Conservation (phyloP, 2,797 vertebrate species). For the Rachycentron canadum region DNA sequence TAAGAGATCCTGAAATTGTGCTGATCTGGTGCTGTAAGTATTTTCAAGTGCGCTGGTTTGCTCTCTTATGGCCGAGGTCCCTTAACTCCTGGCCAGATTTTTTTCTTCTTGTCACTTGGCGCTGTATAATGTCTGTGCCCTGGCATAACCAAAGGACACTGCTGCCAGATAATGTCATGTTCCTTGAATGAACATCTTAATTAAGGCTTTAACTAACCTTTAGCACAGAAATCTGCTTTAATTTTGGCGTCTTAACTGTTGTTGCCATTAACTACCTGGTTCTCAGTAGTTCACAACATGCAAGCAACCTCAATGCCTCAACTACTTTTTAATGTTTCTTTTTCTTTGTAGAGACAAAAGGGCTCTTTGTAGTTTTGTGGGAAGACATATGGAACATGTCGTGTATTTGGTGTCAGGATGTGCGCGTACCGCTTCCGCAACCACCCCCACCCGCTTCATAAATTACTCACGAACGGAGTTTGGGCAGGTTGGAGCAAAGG, state of each 20-base stretch:
- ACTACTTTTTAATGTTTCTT: constrained; percentile 70
- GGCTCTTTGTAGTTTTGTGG: constrained; percentile 83
- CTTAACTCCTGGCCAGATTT: constrained; percentile 17
- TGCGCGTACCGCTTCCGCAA: constrained; percentile 75
- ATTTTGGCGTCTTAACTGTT: constrained; percentile 8
- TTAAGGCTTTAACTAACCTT: constrained; percentile 26
- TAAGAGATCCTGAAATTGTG: background rate
- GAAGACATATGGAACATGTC: constrained; percentile 84
- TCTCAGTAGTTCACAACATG: constrained; percentile 62
- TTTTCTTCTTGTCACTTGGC: constrained; percentile 32
- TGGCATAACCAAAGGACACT: constrained; percentile 32
- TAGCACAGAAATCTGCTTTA: constrained; percentile 17
- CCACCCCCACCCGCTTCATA: constrained; percentile 77
- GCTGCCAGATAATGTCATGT: constrained; percentile 45
- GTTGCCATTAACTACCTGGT: constrained; percentile 37
- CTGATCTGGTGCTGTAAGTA: background rate
- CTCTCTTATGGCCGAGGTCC: constrained; percentile 15
- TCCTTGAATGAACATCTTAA: constrained; percentile 43
- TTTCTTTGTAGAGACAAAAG: constrained; percentile 82
- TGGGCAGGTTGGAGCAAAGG: constrained; percentile 80
- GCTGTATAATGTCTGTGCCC: background rate
- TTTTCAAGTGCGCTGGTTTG: constrained; percentile 3
- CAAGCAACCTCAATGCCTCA: constrained; percentile 50
- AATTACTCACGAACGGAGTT: constrained; percentile 81
- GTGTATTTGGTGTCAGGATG: constrained; percentile 84